Base-by-base conservation (phyloP, 1,140 invertebrate genomes). In the Formica selysi region DNA sequence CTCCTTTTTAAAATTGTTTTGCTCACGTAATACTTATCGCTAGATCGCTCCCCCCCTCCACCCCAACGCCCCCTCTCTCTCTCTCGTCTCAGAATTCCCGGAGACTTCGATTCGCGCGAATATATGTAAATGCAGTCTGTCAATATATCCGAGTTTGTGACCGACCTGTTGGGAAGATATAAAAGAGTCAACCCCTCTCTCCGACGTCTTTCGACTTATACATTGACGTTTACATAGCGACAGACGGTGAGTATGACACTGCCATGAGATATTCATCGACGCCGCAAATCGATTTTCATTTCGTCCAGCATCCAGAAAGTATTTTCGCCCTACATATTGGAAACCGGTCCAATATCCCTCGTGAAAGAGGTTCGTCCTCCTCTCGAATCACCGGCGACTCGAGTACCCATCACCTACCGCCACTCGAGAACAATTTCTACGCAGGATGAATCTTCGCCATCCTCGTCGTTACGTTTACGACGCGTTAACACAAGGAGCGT, bases 231-330 rank as follows among this genome's bases (percentile, higher is more conserved):
- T 83, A 41, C 88, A 13, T 11, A 73, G 76, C 19, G 64, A 22
- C 38, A 32, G 29, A 13, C 29, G 36, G 76, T 1, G 29, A 22
- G 32, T 44, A 41, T 54, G 81, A 51, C 26, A 36, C 64, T 13
- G 29, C 51, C 29, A 64, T 29, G n/a, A 86, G 87, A 83, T 68
- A 86, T 89, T 89, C 70, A 89, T 89, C 84, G 87, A 83, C 54
- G n/a, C 11, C 19, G 26, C 59, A 32, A 73, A 38, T 76, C 78
- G 85, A 87, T 86, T 86, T 86, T 89, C 88, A 86, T 89, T 71
- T 86, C 62, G 65, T 36, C 51, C 51, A 32, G 54, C 57, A 32
- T 85, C 81, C 59, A 22, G 68, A 22, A 51, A 70, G 65, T 83
- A 83, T 74, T 74, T 73, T 74, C 79, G 68, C 38, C 19, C 68